Evolutionary conservation across 2,113 vertebrate genomes (phyloP), one percentile per base, ranked within the genome.

Genomic region (Microcebus ravelobensis): DNA sequence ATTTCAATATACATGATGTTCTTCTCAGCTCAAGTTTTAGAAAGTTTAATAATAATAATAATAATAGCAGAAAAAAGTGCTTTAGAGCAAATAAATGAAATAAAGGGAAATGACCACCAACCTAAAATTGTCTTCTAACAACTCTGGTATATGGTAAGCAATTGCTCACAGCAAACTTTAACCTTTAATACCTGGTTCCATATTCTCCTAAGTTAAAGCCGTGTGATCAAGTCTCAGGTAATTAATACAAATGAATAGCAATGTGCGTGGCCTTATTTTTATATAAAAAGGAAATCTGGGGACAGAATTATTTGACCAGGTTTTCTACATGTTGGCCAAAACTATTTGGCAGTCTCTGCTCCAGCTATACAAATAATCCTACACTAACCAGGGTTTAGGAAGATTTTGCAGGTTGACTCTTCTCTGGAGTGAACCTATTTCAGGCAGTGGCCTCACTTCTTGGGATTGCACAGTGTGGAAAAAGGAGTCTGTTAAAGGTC

Each of bases 191-290:
- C 57, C 14, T 29, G 25, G 61, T 77, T 67, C 45, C 11, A 39
- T 65, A 67, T 63, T 63, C 8, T 48, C 14, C 31, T 52, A 89
- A 79, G 63, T 76, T 10, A 23, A 82, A 31, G 10, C 25, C 31
- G 6, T 50, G 45, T 67, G 81, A 63, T 57, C 25, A 94, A n/a
- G 74, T 82, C 86, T 81, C 90, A 90, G 97, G 70, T 55, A 55
- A 73, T 83, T 80, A 63, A 52, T 31, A 80, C 29, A 74, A 86
- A 71, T 5, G 34, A 8, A 34, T 45, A 59, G 3, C 65, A 36
- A 31, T 57, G 25, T 34, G 34, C 25, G 29, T 93, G 73, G 79
- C 73, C 36, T 93, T 91, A 61, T 55, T 91, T 94, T 82, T 90
- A 77, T 34, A 65, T 3, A 88, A 91, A 68, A 71, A 95, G 81